These are phyloP conservation scores for Apamea sordens DNA, from an alignment of 2,888 invertebrate genomes.

Conservation along the genomic window DNA sequence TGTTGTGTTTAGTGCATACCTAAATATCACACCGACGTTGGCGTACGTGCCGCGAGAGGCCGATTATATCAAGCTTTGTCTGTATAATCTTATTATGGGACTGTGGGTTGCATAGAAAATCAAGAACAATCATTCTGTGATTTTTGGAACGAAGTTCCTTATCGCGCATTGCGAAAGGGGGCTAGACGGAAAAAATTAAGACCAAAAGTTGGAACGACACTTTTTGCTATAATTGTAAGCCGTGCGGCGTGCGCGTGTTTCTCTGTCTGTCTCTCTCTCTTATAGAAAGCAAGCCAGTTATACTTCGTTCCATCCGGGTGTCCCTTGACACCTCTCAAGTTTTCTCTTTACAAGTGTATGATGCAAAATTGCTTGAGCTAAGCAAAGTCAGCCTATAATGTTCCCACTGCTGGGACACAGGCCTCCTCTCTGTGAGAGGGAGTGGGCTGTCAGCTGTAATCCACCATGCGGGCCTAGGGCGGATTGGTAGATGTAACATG, in stretches of 20 bases:
- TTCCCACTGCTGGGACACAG: not conserved
- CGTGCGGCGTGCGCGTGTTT: no score
- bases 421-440: no score
- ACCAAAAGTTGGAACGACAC: no score
- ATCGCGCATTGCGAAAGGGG: no score
- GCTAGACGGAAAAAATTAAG: no score
- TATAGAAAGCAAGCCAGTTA: no score
- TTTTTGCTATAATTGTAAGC: no score
- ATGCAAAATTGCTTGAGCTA: not conserved
- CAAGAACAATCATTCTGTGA: not conserved
- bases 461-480: no score
- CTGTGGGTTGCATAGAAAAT: not conserved
- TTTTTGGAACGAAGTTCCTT: no score
- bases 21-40: conserved; percentile 2
- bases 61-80: conserved; percentile 19
- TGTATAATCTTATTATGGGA: not conserved
- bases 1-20: conserved; percentile 11
- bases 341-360: not conserved
- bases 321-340: no score
- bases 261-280: no score
- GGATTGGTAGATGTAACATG: not conserved
- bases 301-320: no score
- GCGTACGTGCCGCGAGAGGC: conserved; percentile 13
- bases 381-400: not conserved
- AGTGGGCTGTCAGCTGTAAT: not conserved